Evolutionary conservation across 2,797 vertebrate species (phyloP), one percentile per base, ranked within the genome.

Genomic region (Cryptoblepharus egeriae): DNA sequence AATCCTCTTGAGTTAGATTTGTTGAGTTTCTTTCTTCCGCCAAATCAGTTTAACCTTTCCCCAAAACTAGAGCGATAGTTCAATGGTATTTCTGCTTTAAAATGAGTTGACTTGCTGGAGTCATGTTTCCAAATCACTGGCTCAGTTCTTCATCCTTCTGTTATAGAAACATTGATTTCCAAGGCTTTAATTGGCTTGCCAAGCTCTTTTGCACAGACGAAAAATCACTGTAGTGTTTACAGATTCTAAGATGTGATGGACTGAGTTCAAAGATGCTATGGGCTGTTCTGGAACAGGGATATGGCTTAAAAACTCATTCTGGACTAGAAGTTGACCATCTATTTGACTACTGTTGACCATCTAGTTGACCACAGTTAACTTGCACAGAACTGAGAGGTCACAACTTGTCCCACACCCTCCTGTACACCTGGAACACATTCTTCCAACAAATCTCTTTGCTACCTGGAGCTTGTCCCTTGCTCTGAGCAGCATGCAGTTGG

Each of bases 111-210:
- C 57, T 61, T 69, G 37, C 22, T 69, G 65, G 30, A 76, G 18
- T 15, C 30, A 20, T 20, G 30, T 35, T 10, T 61, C 16, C 37
- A 58, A 68, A 72, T 32, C 3, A 2, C 22, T 52, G 11, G 18
- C 0, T 71, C 28, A 0, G 0, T 0, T 1, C n/a, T 71, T 42
- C 1, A 64, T 1, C 35, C 1, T 24, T 4, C 45, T 57, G 13
- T 58, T 58, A 69, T 39, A 60, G 15, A 42, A 58, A 1, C 28
- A 60, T 70, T 79, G 18, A 30, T 79, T 79, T 42, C 20, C 52
- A 35, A 45, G 13, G 1, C 28, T 20, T 37, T 79, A 79, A 70
- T 60, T 32, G 32, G 52, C 30, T 42, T 39, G 35, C n/a, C 7
- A 8, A 0, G 32, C 3, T 28, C 7, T 30, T 60, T 57, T 49